A percentile compares a stretch with the other conserved stretches of the same genome.
phyloP scores from a whole-genome alignment of 2,888 invertebrate species.

The Bombyx huttoni region DNA sequence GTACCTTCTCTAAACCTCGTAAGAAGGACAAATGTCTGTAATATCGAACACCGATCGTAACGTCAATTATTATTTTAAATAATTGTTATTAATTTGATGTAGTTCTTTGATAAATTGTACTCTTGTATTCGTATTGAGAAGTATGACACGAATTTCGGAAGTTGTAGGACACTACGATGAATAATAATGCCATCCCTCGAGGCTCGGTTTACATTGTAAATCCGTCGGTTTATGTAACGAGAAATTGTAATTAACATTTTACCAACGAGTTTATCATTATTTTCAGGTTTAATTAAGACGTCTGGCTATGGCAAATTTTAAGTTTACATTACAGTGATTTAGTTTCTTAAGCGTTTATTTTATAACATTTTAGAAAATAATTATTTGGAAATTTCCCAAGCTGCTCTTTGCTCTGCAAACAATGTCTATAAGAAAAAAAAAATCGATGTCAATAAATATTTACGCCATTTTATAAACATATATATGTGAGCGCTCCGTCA shows the following conservation, averaged over 20 bases:
- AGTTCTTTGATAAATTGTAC: no score
- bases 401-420: no score
- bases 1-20: no score
- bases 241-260: conserved; percentile 27
- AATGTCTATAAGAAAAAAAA: no score
- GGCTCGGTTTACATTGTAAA: conserved; percentile 26
- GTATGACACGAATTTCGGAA: conserved; percentile 10
- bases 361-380: no score
- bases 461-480: no score
- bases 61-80: neutral
- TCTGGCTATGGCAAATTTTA: neutral
- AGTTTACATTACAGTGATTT: neutral
- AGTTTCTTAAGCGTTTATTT: no score
- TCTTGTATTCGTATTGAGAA: neutral
- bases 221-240: conserved; percentile 22
- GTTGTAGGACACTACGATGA: conserved; percentile 13
- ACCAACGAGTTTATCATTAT: conserved; percentile 19
- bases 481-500: no score
- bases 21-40: no score
- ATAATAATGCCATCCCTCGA: conserved; percentile 24
- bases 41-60: no score
- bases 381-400: no score
- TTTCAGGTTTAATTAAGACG: conserved; percentile 16
- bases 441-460: no score
- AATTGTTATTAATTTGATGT: neutral